Percentiles rank a stretch among this genome's conserved stretches.
These are phyloP conservation scores for Apolygus lucorum DNA, from an alignment of 1,140 invertebrate genomes.

Conservation along the genomic window DNA sequence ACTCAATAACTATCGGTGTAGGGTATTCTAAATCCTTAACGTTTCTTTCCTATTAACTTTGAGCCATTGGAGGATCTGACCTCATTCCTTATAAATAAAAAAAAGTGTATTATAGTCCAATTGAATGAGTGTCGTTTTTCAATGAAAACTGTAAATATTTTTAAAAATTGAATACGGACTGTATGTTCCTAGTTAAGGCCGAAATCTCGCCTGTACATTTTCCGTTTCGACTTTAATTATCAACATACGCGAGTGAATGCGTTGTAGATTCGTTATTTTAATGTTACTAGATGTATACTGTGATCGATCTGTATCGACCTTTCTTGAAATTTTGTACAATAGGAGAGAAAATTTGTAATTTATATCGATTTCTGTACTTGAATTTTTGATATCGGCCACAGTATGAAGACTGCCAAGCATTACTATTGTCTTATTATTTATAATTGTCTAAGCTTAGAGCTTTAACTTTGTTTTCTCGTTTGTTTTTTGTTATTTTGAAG, in stretches of 20 bases:
- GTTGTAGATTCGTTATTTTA: slow-evolving; percentile 24
- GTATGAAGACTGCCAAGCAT: slow-evolving; percentile 31
- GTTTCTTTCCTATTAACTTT: slow-evolving; percentile 11
- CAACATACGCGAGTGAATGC: slow-evolving; percentile 24
- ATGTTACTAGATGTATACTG: slow-evolving; percentile 29
- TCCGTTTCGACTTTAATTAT: slow-evolving; percentile 29
- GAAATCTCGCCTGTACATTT: slow-evolving; percentile 25
- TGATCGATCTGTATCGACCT: slow-evolving; percentile 27
- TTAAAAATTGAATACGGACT: slow-evolving; percentile 1
- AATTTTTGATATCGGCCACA: slow-evolving; percentile 27
- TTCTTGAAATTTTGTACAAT: slow-evolving; percentile 16
- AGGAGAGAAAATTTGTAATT: slow-evolving; percentile 19
- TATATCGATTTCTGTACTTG: slow-evolving; percentile 15
- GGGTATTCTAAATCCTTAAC: slow-evolving; percentile 16
- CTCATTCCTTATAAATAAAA: slow-evolving; percentile 26
- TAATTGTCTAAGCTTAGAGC: slow-evolving; percentile 30
- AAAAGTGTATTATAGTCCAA: slow-evolving; percentile 29
- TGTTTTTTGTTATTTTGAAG: background rate
- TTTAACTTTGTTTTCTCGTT: slow-evolving; percentile 20
- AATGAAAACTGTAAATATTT: background rate
- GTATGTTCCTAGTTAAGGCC: slow-evolving; percentile 32
- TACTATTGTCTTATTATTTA: slow-evolving; percentile 19
- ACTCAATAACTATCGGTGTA: slow-evolving; percentile 5
- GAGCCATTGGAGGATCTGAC: slow-evolving; percentile 33
- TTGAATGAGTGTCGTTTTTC: slow-evolving; percentile 2